A percentile compares a stretch with the other conserved stretches of the same genome.
Evolutionary conservation across 2,888 invertebrate species (phyloP).

Genomic region (Ernsta delagoae): DNA sequence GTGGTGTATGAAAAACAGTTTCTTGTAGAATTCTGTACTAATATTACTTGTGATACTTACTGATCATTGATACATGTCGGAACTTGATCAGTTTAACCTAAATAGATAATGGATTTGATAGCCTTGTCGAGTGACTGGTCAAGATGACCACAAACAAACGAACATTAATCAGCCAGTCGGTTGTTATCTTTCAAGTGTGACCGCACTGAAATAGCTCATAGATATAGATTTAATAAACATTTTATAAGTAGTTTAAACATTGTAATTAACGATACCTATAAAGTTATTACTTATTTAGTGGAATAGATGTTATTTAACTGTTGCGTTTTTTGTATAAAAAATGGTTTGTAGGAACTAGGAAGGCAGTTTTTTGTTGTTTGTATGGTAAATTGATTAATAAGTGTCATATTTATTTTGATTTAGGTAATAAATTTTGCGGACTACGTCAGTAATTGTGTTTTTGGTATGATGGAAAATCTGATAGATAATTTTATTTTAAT

Average conservation of each 20-base stretch:
- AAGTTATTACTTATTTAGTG: neutral
- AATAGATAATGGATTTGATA: slow-evolving; percentile 30
- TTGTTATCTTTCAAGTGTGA: slow-evolving; percentile 16
- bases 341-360: neutral
- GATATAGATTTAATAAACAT: slow-evolving; percentile 1
- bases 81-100: slow-evolving; percentile 32
- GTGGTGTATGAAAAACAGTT: no score
- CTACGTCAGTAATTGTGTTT: no score
- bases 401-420: no score
- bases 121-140: slow-evolving; percentile 28
- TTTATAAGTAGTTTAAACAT: neutral
- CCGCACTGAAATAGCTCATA: slow-evolving; percentile 3
- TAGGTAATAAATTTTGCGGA: no score
- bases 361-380: neutral
- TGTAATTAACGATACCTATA: neutral
- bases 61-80: slow-evolving; percentile 2
- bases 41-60: neutral
- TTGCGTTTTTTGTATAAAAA: neutral
- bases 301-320: neutral
- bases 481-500: no score
- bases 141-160: slow-evolving; percentile 36
- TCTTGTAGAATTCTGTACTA: neutral
- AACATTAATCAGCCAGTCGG: slow-evolving; percentile 24
- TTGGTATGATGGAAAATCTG: no score
- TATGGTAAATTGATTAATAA: no score